Percentiles rank a stretch among this genome's conserved stretches.
phyloP scores from a whole-genome alignment of 2,888 invertebrate genomes.

The Dryococelus australis region DNA sequence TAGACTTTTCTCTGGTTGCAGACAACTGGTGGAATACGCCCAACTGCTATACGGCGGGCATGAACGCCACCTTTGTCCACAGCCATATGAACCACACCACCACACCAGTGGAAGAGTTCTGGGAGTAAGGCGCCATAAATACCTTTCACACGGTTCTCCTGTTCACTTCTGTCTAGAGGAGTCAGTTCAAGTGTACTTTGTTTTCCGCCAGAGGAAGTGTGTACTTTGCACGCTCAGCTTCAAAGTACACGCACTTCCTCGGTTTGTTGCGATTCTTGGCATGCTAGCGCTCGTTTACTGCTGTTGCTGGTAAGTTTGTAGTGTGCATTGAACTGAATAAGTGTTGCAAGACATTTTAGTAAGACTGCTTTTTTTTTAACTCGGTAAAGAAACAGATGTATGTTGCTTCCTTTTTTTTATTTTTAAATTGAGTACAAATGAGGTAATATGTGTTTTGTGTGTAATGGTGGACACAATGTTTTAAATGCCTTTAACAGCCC shows the following conservation, averaged over 20 bases:
- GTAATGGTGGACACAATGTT: not conserved
- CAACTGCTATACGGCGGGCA: conserved; percentile 57
- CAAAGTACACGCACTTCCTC: not conserved
- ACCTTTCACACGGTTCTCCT: conserved; percentile 18
- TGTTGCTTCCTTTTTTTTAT: not conserved
- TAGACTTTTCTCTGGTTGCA: conserved; percentile 51
- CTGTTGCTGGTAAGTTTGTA: conserved; percentile 10
- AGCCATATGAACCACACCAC: conserved; percentile 52
- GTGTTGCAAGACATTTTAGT: not conserved
- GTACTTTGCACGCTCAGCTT: not conserved
- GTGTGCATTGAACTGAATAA: not conserved
- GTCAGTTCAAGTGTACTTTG: not conserved
- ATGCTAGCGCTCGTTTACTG: not conserved
- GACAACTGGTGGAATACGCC: conserved; percentile 73
- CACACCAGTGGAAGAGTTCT: conserved; percentile 67
- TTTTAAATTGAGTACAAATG: not conserved
- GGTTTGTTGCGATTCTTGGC: not conserved
- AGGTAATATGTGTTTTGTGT: not conserved
- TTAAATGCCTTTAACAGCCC: not conserved
- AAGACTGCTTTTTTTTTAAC: not conserved
- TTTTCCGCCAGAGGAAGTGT: not conserved
- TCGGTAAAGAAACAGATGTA: not conserved
- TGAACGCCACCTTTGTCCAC: conserved; percentile 48
- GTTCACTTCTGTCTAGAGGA: not conserved
- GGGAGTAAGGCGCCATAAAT: conserved; percentile 61